Base-by-base conservation (phyloP, 2,888 invertebrate genomes). In the Xanthorhoe designata region DNA sequence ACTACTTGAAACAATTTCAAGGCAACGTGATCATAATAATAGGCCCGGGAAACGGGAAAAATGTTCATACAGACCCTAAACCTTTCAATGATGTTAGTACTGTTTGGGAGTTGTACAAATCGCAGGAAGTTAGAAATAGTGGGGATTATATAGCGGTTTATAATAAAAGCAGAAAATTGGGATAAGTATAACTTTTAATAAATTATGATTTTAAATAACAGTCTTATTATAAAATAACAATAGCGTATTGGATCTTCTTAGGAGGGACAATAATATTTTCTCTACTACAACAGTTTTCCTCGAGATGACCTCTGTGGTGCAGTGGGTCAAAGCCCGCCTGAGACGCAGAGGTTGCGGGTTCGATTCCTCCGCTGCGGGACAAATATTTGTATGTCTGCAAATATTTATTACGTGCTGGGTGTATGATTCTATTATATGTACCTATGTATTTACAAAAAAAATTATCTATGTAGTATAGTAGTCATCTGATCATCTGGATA, bases 1-100 rank as follows among this genome's bases (percentile, higher is more conserved):
- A 95, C 9, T 97, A 97, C 77, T 84, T 97, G 66, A 83, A 94
- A 72, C 82, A 94, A 77, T 96, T 95, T 82, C 79, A 87, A 29
- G 96, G 98, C 35, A 89, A 91, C 45, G 91, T 95, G 67, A 83
- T 98, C 59, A 91, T 98, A 77, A 95, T 98, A 15, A 96, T 97
- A 69, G 97, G 97, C 0, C 97, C 97, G 0, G 94, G 89, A 1
- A 89, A 94, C 19, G 94, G 94, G 5, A 89, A 94, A 61, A 94
- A 95, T 10, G 94, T 96, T 7, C 95, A 96, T 76, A 96, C 97
- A 0, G 95, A 96, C 77, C 97, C 97, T 0, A 88, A 94, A 75
- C 97, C 97, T 0, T 95, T 97, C 74, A 94, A 94, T 57, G 84
- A 88, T 52, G 88, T 95, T 64, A 92, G 95, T 61, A 83, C 88